Evolutionary conservation across 1,140 invertebrate genomes (phyloP).

Genomic region (Phthorimaea operculella): DNA sequence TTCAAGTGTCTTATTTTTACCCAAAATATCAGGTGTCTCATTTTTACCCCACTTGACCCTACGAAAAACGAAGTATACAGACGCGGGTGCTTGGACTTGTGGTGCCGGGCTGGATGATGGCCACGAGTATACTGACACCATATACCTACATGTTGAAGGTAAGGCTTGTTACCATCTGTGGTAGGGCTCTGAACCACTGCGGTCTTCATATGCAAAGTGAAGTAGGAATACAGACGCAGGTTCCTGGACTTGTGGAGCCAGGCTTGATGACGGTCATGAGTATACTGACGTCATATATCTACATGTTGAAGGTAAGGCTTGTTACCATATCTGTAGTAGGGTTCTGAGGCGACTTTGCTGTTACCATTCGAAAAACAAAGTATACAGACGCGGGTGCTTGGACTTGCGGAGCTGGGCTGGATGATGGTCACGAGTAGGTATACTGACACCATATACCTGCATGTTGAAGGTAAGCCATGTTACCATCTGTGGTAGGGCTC

Average conservation of each 20-base stretch:
- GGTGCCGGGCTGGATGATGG: no score
- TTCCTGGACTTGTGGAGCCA: slow-evolving; percentile 46
- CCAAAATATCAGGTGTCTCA: no score
- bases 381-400: slow-evolving; percentile 47
- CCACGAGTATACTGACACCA: no score
- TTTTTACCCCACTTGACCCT: no score
- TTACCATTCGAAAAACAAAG: slow-evolving; percentile 43
- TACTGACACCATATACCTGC: slow-evolving; percentile 35
- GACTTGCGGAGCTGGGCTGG: slow-evolving; percentile 48
- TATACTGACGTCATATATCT: slow-evolving; percentile 38
- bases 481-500: no score
- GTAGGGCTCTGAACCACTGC: slow-evolving; percentile 46
- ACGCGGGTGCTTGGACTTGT: no score
- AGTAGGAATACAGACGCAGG: slow-evolving; percentile 50
- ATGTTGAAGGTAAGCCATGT: slow-evolving; percentile 51
- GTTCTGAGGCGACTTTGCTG: slow-evolving; percentile 50
- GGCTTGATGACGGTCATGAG: slow-evolving; percentile 42
- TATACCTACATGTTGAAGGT: no score
- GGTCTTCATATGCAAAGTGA: slow-evolving; percentile 43
- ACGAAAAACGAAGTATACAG: no score
- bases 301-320: slow-evolving; percentile 46
- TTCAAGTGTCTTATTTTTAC: no score
- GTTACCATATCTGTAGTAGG: no score
- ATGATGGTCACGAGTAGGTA: slow-evolving; percentile 45
- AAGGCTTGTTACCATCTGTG: no score